A percentile compares a stretch with the other conserved stretches of the same genome.
Evolutionary conservation across 1,140 invertebrate genomes (phyloP).

Genomic region (Papilio xuthus): DNA sequence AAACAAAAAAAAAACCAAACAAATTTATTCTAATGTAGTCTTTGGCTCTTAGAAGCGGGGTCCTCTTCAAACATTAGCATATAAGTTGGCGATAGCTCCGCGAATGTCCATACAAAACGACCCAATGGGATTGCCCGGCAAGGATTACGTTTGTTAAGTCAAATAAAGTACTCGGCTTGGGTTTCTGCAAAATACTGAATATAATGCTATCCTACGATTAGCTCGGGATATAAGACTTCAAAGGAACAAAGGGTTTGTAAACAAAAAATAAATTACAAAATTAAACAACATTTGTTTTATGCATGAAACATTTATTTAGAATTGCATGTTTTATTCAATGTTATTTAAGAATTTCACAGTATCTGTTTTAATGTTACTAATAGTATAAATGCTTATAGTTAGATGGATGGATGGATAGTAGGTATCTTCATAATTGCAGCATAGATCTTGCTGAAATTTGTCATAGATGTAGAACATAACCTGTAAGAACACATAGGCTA

Average conservation of each 20-base stretch:
- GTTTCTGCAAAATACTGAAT: slow-evolving; percentile 3
- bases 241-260: slow-evolving; percentile 20
- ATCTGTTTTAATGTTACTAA: no score
- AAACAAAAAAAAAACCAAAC: background rate
- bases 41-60: background rate
- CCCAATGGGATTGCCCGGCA: slow-evolving; percentile 13
- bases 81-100: slow-evolving; percentile 12
- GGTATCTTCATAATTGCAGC: no score
- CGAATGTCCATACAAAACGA: slow-evolving; percentile 21
- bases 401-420: no score
- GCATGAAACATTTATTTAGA: background rate
- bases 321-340: background rate
- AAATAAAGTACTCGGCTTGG: slow-evolving; percentile 3
- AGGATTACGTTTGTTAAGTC: slow-evolving; percentile 26
- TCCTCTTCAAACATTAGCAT: slow-evolving; percentile 20
- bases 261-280: background rate
- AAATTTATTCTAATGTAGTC: slow-evolving; percentile 23
- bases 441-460: no score
- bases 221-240: background rate
- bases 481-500: no score
- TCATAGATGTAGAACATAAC: no score
- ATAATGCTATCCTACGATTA: slow-evolving; percentile 25
- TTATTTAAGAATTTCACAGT: no score
- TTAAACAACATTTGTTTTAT: background rate
- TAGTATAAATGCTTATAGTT: no score